These are phyloP conservation scores for Neomonachus schauinslandi DNA, from an alignment of 2,113 vertebrate genomes.

Conservation along the genomic window DNA sequence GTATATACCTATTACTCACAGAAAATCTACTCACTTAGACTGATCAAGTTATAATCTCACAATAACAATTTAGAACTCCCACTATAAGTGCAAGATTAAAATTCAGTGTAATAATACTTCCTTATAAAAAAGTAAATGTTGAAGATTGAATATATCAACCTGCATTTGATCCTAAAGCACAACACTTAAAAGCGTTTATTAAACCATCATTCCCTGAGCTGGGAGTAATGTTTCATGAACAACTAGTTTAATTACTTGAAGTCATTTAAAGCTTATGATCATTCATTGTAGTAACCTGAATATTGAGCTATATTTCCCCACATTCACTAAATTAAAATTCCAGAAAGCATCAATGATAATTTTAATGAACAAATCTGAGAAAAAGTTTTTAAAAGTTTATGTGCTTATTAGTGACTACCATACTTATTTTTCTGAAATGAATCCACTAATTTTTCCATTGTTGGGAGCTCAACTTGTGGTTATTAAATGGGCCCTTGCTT, in stretches of 20 bases:
- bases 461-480: not conserved
- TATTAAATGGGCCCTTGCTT: not conserved
- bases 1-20: not conserved
- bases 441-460: not conserved
- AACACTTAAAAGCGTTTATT: not conserved
- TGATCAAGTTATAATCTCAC: not conserved
- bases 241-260: not conserved
- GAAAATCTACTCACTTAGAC: not conserved
- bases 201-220: not conserved
- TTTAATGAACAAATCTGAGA: not conserved
- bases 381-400: not conserved
- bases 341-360: not conserved
- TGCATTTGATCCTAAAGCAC: not conserved
- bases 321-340: not conserved
- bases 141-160: not conserved
- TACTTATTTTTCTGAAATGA: not conserved
- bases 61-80: not conserved
- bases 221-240: not conserved
- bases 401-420: not conserved
- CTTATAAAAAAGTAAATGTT: not conserved
- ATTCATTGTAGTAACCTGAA: not conserved
- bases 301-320: not conserved
- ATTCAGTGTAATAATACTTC: not conserved
- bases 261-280: not conserved
- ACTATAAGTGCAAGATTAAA: conserved; percentile 22